A percentile compares a stretch with the other conserved stretches of the same genome.
Evolutionary conservation across 2,888 invertebrate genomes (phyloP).

Genomic region (Mimumesa dahlbomi): DNA sequence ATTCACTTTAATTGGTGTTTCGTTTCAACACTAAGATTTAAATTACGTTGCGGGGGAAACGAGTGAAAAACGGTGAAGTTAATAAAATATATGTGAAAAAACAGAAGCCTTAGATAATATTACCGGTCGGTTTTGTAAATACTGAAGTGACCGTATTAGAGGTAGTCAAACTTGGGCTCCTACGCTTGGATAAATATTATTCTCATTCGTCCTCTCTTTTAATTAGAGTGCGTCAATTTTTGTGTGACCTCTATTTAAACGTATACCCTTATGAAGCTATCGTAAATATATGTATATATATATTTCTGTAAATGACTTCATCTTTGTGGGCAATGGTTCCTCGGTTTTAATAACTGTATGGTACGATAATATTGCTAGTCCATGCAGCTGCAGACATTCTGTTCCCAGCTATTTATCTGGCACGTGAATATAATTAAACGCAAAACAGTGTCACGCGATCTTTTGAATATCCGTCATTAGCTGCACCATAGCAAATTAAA

Average conservation of each 20-base stretch:
- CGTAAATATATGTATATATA: too few species aligned
- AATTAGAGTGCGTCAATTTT: constrained; percentile 7
- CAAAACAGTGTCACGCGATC: constrained; percentile 34
- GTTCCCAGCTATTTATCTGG: constrained; percentile 6
- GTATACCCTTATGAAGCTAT: too few species aligned
- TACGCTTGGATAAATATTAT: constrained; percentile 11
- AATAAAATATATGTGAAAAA: neutral
- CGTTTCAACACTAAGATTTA: too few species aligned
- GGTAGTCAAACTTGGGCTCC: neutral
- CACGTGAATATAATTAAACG: constrained; percentile 40
- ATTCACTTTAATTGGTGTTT: too few species aligned
- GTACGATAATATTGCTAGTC: neutral
- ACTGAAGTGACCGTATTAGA: constrained; percentile 4
- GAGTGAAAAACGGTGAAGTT: neutral
- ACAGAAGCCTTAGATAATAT: neutral
- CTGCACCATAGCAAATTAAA: constrained; percentile 36
- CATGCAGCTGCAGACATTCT: constrained; percentile 1
- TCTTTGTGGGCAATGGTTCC: too few species aligned
- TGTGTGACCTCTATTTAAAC: neutral
- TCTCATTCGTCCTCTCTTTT: neutral
- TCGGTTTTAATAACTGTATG: too few species aligned
- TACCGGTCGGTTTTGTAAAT: constrained; percentile 8
- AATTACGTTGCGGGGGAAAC: too few species aligned
- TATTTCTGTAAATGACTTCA: too few species aligned
- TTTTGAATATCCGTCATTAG: constrained; percentile 55